These are phyloP conservation scores for Pammene fasciana DNA, from an alignment of 2,888 invertebrate genomes.

Conservation along the genomic window DNA sequence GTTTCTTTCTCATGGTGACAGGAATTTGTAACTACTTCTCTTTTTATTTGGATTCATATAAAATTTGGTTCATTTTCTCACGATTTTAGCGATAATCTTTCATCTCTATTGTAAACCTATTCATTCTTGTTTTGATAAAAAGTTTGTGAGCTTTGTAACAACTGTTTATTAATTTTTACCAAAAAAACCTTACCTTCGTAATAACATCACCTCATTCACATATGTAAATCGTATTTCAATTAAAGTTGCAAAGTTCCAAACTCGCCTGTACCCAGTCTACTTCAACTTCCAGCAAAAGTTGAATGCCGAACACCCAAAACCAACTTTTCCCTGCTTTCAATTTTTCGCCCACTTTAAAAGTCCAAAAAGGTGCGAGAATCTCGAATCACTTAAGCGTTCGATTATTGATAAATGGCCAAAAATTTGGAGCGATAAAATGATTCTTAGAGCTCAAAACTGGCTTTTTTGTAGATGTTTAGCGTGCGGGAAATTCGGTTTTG, in stretches of 20 bases:
- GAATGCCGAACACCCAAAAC: background rate
- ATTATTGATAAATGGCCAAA: slow-evolving; percentile 19
- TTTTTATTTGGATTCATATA: no score
- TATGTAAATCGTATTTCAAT: slow-evolving; percentile 17
- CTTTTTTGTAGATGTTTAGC: no score
- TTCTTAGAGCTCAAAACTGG: no score
- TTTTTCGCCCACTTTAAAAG: slow-evolving; percentile 27
- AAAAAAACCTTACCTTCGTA: background rate
- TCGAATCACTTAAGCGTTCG: slow-evolving; percentile 17
- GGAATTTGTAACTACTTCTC: no score
- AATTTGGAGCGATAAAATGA: background rate
- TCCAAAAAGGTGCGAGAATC: slow-evolving; percentile 12
- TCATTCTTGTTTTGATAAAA: no score
- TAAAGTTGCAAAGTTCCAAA: slow-evolving; percentile 13
- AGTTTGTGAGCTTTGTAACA: no score
- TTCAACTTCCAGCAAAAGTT: slow-evolving; percentile 2
- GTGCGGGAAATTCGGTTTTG: no score
- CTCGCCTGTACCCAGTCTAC: slow-evolving; percentile 3
- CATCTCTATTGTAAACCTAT: no score
- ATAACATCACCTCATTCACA: background rate
- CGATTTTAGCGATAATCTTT: no score
- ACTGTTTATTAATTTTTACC: no score
- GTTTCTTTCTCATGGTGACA: no score
- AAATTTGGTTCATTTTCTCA: no score
- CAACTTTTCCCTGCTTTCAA: slow-evolving; percentile 18